Evolutionary conservation across 1,140 invertebrate species (phyloP), one percentile per base, ranked within the genome.

Genomic region (Lepeophtheirus salmonis): DNA sequence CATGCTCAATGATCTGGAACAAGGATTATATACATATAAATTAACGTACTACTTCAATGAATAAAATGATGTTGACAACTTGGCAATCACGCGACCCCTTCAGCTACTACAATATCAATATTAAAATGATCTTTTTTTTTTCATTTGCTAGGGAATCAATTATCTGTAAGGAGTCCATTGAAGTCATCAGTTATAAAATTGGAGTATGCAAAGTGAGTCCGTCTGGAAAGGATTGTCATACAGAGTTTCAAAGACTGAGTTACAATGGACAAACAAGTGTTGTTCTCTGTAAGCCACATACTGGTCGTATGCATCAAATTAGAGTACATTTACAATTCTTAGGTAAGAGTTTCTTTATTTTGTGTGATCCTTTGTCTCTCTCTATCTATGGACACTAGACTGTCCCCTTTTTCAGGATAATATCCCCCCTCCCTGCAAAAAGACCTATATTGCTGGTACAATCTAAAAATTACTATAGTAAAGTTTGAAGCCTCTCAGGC

Each of bases 271-370:
- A 83, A 67, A 84, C 87, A 0, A 96, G 89, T 67, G 85, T 97
- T 21, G 89, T 98, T 1, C 75, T 85, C 17, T 96, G 90, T 73
- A 81, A 82, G 66, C 90, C 94, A 0, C 82, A 86, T 65, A 97
- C 92, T 1, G 94, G 95, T 0, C 75, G 95, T 62, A 97, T 96
- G 81, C 95, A 98, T 73, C 94, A 98, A 72, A 97, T 98, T 63
- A 78, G 95, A 63, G 90, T 97, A 14, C 95, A 98, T 73, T 78
- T 97, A 41, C 95, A 97, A 70, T 98, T 86, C 73, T n/a, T n/a
- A n/a, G n/a, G n/a, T n/a, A n/a, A n/a, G n/a, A n/a, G n/a, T n/a
- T n/a, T n/a, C n/a, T n/a, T n/a, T n/a, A n/a, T n/a, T n/a, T n/a
- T n/a, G n/a, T n/a, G n/a, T n/a, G n/a, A n/a, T n/a, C n/a, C n/a